Base-by-base conservation (phyloP, 2,888 invertebrate genomes). In the Drosophila mimica region DNA sequence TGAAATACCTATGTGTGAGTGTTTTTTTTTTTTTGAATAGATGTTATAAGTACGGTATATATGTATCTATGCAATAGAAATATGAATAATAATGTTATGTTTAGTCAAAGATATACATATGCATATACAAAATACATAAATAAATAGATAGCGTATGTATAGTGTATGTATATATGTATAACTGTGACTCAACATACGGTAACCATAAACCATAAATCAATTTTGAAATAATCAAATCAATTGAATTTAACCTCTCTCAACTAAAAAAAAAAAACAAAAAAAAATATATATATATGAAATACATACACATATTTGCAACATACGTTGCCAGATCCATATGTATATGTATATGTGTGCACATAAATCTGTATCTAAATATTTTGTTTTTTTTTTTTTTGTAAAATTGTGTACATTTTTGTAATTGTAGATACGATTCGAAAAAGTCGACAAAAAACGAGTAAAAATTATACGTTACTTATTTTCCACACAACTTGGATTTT, bases 161-260 rank as follows among this genome's bases (percentile, higher is more conserved):
- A 59, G 46, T 38, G 36, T n/a, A 38, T 58, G 30, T 6, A 51
- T 9, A 15, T 36, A 36, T 6, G 17, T n/a, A 57, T 13, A 36
- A 33, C 54, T 56, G 31, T 51, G 54, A 61, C 40, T 43, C 40
- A 11, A 69, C 31, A 20, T 53, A 46, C 46, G 69, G 40, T 33
- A 54, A 48, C 15, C 28, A 67, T 9, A 25, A 25, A 13, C 34
- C 57, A 61, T 62, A 59, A 75, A 75, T 43, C 54, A 75, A 76
- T 63, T 76, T 75, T 38, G 11, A 54, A 70, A 43, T 54, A 53
- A 74, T 49, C 60, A 54, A 40, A 57, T 51, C 61, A 59, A 76
- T 40, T 76, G 61, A 70, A 76, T 70, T 66, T 74, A 67, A 46
- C 9, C 40, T 7, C 46, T 20, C 40, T 38, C 38, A 38, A 38